Percentiles rank a stretch among this genome's conserved stretches.
phyloP scores from a whole-genome alignment of 2,888 invertebrate genomes.

The Xestia xanthographa region DNA sequence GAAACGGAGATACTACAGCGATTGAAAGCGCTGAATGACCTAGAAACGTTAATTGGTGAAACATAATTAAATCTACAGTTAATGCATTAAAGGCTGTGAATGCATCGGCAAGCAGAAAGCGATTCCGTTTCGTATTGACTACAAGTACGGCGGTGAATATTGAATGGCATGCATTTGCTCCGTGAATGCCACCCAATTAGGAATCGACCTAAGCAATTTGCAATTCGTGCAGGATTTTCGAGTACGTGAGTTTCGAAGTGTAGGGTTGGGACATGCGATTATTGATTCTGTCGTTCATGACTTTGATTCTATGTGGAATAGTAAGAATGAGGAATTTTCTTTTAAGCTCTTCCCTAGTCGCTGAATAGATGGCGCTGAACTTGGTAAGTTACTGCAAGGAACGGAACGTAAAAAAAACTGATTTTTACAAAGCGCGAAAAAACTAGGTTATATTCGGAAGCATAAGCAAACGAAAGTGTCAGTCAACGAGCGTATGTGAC shows the following conservation, averaged over 20 bases:
- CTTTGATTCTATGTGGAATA: neutral
- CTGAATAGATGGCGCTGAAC: no score
- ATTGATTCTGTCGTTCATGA: neutral
- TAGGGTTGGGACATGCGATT: neutral
- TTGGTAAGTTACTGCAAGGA: no score
- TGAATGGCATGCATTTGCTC: slow-evolving; percentile 47
- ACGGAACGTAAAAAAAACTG: no score
- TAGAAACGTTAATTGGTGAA: neutral
- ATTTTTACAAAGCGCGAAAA: no score
- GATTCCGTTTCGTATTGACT: slow-evolving; percentile 24
- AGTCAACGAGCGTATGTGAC: no score
- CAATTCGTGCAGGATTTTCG: slow-evolving; percentile 33
- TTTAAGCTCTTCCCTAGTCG: no score
- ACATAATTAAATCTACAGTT: slow-evolving; percentile 13
- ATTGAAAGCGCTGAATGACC: neutral
- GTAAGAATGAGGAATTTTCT: no score
- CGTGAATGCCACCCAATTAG: slow-evolving; percentile 60
- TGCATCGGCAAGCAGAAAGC: neutral
- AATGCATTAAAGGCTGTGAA: neutral
- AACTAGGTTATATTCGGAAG: no score
- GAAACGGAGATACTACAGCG: neutral
- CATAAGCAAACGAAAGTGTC: no score
- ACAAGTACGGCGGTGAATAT: slow-evolving; percentile 17
- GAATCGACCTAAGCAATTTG: slow-evolving; percentile 48
- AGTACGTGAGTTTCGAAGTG: slow-evolving; percentile 4